Conservation (phyloP, 2,797 vertebrate genomes). For the Rhynchotus rufescens region DNA sequence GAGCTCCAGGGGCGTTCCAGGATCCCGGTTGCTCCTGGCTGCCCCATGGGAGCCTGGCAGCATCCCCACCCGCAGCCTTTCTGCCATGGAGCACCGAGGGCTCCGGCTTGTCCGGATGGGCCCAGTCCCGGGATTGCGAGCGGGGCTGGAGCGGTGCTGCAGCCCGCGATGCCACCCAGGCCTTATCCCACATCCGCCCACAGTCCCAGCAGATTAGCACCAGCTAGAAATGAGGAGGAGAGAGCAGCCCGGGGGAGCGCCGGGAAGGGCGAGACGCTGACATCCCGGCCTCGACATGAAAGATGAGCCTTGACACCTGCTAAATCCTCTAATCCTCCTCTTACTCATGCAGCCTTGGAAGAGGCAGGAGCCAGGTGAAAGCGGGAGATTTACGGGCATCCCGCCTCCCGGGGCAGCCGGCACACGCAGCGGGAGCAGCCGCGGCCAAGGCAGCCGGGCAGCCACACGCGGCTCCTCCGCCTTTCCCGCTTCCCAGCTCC, state of each 20-base stretch:
- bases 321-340: neutral
- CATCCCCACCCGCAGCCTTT: neutral
- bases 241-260: neutral
- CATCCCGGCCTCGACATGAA: neutral
- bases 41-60: neutral
- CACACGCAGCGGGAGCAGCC: neutral
- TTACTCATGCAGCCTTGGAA: neutral
- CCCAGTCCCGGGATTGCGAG: no score
- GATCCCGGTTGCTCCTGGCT: neutral
- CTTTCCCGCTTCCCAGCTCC: neutral
- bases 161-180: neutral
- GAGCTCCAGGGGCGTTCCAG: neutral
- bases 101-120: no score
- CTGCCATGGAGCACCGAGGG: no score
- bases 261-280: fast-evolving
- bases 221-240: fast-evolving
- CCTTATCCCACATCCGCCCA: neutral
- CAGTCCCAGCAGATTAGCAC: neutral
- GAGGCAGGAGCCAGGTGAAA: neutral
- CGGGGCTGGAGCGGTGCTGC: no score
- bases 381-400: neutral
- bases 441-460: neutral
- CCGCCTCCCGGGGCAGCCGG: neutral
- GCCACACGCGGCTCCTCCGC: fast-evolving
- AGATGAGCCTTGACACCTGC: neutral